A percentile compares a stretch with the other conserved stretches of the same genome.
phyloP scores from a whole-genome alignment of 2,113 vertebrate genomes.

The Cryptoleucopteryx plumbea region DNA sequence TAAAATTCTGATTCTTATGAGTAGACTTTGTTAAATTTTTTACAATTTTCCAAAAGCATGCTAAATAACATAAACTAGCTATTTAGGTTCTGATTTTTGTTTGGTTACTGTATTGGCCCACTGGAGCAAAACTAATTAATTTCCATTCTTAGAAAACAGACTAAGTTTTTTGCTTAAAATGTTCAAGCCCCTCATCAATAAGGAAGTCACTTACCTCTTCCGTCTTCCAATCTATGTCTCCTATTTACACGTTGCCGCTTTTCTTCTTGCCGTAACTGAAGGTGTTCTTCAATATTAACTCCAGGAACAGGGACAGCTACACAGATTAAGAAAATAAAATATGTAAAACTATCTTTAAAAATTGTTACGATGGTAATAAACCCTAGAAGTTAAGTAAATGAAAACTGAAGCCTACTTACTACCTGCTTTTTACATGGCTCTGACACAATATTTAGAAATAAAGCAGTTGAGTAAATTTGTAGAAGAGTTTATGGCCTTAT shows the following conservation, averaged over 20 bases:
- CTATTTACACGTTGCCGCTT: constrained; percentile 94
- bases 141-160: neutral
- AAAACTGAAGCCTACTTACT: neutral
- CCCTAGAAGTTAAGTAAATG: neutral
- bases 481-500: neutral
- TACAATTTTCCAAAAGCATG: neutral
- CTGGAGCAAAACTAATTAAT: neutral
- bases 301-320: constrained; percentile 96
- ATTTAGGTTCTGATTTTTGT: neutral
- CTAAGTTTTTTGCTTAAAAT: neutral
- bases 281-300: constrained; percentile 98
- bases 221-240: constrained; percentile 92
- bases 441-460: neutral
- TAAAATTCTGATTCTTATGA: neutral
- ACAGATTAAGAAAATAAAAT: constrained; percentile 35
- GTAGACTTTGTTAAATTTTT: neutral
- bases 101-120: neutral
- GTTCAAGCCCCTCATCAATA: neutral
- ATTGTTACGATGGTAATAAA: neutral
- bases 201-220: constrained; percentile 82
- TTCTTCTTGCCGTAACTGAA: constrained; percentile 96
- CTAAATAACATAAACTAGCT: neutral
- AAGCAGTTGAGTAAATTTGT: neutral
- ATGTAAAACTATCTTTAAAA: neutral
- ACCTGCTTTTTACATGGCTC: neutral